Evolutionary conservation across 92 coral and sea anemone genomes (phyloP).

Genomic region (Hydrozoanthus gracilis): DNA sequence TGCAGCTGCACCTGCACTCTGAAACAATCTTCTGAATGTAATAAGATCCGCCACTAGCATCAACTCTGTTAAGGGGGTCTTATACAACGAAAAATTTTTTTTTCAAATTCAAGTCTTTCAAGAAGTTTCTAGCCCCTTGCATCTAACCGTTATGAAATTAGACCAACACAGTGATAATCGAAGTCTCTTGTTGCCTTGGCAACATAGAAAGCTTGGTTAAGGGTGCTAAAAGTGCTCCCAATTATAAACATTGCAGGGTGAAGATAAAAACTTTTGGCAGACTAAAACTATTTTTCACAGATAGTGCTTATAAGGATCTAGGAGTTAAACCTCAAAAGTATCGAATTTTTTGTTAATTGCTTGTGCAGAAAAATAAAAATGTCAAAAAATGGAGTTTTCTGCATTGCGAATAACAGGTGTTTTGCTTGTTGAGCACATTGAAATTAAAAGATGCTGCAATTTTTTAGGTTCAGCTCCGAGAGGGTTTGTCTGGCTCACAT

Average conservation of each 20-base stretch:
- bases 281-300: not conserved
- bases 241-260: not conserved
- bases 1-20: constrained; percentile 60
- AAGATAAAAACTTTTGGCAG: not conserved
- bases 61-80: no score
- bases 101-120: constrained; percentile 3
- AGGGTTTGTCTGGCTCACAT: constrained; percentile 6
- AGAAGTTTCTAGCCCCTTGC: not conserved
- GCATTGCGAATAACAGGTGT: not conserved
- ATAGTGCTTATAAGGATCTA: not conserved
- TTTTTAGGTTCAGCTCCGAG: constrained; percentile 1
- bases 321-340: constrained; percentile 17
- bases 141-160: not conserved
- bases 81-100: not conserved
- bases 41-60: no score
- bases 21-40: constrained; percentile 61
- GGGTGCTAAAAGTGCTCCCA: not conserved
- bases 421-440: not conserved
- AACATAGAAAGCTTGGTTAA: not conserved
- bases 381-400: constrained; percentile 19
- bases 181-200: constrained; percentile 24
- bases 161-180: not conserved
- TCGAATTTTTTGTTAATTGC: not conserved
- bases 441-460: not conserved
- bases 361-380: not conserved